phyloP scores from a whole-genome alignment of 2,113 vertebrate species.

The Lasiurus cinereus region DNA sequence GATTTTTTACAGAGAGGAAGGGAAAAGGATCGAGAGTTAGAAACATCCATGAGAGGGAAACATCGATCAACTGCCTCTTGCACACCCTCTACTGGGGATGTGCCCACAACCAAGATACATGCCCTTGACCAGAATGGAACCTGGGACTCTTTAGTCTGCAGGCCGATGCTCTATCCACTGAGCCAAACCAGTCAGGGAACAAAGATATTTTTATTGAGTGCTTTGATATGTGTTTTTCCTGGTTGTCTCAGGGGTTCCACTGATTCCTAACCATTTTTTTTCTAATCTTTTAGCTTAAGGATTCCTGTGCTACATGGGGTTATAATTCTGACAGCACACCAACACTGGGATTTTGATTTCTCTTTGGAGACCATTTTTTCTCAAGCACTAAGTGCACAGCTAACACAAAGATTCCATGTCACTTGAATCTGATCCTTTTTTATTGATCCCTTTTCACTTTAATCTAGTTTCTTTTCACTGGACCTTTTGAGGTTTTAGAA shows the following conservation, averaged over 20 bases:
- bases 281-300: not conserved
- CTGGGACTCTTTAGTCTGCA: no score
- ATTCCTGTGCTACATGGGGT: not conserved
- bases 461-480: not conserved
- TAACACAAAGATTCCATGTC: not conserved
- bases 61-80: no score
- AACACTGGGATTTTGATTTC: slow-evolving; percentile 1
- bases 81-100: no score
- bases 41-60: no score
- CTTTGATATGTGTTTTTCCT: not conserved
- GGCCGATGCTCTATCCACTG: no score
- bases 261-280: not conserved
- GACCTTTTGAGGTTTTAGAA: not conserved
- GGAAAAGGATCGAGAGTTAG: no score
- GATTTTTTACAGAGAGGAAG: no score
- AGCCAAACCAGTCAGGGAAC: not conserved
- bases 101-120: no score
- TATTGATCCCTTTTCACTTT: not conserved
- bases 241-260: not conserved
- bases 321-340: not conserved
- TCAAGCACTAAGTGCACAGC: not conserved
- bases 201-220: not conserved
- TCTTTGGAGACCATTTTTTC: not conserved
- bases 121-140: no score
- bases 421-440: not conserved